phyloP scores from a whole-genome alignment of 1,140 invertebrate species.

The Coptotermes formosanus region DNA sequence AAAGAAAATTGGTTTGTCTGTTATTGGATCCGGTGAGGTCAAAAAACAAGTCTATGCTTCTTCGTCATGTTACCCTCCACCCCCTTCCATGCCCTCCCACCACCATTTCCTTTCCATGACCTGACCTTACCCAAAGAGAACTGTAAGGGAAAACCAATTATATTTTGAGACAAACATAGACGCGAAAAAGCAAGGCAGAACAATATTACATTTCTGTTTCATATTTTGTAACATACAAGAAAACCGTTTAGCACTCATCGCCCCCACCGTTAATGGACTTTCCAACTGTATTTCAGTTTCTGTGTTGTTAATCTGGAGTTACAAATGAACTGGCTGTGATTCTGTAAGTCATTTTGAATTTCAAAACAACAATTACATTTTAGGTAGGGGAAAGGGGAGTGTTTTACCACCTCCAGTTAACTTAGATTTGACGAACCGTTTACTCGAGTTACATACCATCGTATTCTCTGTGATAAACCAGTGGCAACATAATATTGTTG shows the following conservation, averaged over 20 bases:
- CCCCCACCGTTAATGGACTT: background rate
- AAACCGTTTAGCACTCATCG: background rate
- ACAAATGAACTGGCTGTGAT: background rate
- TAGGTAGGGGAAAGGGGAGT: background rate
- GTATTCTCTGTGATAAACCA: too few species aligned
- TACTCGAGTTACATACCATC: too few species aligned
- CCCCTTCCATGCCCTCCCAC: background rate
- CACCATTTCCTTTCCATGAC: background rate
- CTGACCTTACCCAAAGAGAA: conserved; percentile 1
- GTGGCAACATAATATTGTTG: too few species aligned
- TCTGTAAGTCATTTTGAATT: background rate
- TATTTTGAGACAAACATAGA: background rate
- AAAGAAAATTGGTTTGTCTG: conserved; percentile 17
- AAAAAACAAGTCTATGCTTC: conserved; percentile 7
- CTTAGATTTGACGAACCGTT: background rate
- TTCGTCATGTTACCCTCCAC: background rate
- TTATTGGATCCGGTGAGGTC: conserved; percentile 6
- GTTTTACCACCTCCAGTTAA: background rate
- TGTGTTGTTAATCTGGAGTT: background rate
- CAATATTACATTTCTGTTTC: background rate
- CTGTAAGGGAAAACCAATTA: conserved; percentile 8
- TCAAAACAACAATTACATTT: background rate
- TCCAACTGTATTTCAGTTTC: background rate
- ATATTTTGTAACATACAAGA: background rate
- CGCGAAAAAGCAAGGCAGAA: background rate